Base-by-base conservation (phyloP, 2,113 vertebrate genomes). In the Salminus brasiliensis region DNA sequence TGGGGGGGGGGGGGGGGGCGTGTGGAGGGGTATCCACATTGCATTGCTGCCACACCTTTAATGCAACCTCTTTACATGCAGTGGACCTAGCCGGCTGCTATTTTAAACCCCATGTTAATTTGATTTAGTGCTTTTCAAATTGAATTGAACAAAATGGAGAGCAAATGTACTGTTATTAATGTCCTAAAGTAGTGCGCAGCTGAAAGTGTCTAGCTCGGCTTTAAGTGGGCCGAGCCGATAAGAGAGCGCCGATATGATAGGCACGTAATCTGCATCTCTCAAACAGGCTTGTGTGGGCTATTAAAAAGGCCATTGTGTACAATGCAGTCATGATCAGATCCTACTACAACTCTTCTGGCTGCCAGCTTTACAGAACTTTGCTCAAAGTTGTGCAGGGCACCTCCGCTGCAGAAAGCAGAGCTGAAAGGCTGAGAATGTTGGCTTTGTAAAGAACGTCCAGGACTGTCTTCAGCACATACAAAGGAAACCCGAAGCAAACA, bases 241-340 rank as follows among this genome's bases (percentile, higher is more conserved):
- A 91, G 89, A 90, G 90, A 87, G 91, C 85, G 84, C 84, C 84
- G 88, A 89, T 91, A 92, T 91, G 91, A 91, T 90, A 91, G 88
- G 68, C 78, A 87, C 88, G 87, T 93, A 90, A 91, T 91, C 90
- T 88, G 87, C 88, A 91, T 92, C 89, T 87, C 87, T 91, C 89
- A 89, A 91, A 90, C 85, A 89, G 90, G 90, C 87, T 72, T 90
- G 88, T 88, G 86, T 86, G 73, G 84, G 88, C 89, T 91, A 92
- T 92, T 92, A 91, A 86, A 91, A 86, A 85, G 87, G 86, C 89
- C 90, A 89, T 92, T 92, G 90, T 91, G 90, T 91, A 91, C 91
- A 89, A 88, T 85, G 87, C 88, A 85, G 88, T 86, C 88, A 89
- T 89, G 89, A 91, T 93, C 90, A 89, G 88, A 91, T 89, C 87